Evolutionary conservation across 2,888 invertebrate species (phyloP).

Genomic region (Argyresthia goedartella): DNA sequence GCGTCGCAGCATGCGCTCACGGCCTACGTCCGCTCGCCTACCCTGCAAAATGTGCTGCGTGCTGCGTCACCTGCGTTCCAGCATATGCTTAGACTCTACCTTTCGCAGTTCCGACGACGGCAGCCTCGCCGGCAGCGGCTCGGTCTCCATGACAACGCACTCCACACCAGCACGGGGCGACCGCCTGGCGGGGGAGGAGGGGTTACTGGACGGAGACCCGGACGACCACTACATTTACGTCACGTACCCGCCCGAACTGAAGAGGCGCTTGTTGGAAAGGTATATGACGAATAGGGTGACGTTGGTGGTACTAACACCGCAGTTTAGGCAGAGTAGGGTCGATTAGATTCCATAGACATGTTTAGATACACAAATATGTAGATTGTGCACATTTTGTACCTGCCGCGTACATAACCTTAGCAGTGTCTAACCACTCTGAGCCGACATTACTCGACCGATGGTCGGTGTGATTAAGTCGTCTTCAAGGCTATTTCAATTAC

Average conservation of each 20-base stretch:
- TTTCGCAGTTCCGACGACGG: slow-evolving; percentile 76
- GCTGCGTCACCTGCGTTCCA: too few species aligned
- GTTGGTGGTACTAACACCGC: slow-evolving; percentile 47
- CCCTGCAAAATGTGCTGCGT: too few species aligned
- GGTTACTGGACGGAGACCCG: slow-evolving; percentile 56
- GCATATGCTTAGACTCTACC: background rate
- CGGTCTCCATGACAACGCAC: slow-evolving; percentile 76
- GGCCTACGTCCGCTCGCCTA: too few species aligned
- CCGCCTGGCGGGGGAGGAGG: slow-evolving; percentile 51
- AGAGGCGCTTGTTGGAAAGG: slow-evolving; percentile 86
- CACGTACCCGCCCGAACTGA: slow-evolving; percentile 88
- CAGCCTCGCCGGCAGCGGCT: slow-evolving; percentile 75
- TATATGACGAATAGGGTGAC: slow-evolving; percentile 58
- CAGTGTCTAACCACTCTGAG: too few species aligned
- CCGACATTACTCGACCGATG: too few species aligned
- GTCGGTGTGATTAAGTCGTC: too few species aligned
- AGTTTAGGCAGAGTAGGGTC: slow-evolving; percentile 28
- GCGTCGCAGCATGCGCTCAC: too few species aligned
- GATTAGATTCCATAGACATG: too few species aligned
- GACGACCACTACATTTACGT: slow-evolving; percentile 89
- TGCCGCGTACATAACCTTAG: too few species aligned
- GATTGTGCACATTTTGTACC: too few species aligned
- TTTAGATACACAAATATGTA: too few species aligned
- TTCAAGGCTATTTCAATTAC: too few species aligned
- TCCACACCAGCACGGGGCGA: slow-evolving; percentile 74